These are phyloP conservation scores for Sula dactylatra DNA, from an alignment of 2,113 vertebrate genomes.

Conservation along the genomic window DNA sequence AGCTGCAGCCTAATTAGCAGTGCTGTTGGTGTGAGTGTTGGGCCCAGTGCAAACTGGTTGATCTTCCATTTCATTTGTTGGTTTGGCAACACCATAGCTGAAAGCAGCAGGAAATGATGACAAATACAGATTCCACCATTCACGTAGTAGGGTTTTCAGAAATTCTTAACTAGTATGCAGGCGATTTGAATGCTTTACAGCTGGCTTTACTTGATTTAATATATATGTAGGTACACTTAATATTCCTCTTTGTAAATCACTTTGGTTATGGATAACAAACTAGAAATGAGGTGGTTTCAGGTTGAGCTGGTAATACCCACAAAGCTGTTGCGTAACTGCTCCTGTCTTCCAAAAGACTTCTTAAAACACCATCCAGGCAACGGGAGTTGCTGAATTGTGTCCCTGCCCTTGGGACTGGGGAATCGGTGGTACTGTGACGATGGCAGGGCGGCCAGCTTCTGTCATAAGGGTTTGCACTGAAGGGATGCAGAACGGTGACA, in stretches of 20 bases:
- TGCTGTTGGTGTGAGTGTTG: neutral
- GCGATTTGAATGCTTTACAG: neutral
- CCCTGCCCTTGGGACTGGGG: neutral
- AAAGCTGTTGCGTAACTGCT: neutral
- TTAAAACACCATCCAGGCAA: neutral
- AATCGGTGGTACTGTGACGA: neutral
- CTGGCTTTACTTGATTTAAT: neutral
- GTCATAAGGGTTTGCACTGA: neutral
- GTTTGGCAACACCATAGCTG: neutral
- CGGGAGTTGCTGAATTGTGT: neutral
- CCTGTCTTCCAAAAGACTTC: neutral
- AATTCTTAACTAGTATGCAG: neutral
- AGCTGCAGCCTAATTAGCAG: neutral
- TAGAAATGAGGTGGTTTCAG: neutral
- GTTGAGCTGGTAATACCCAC: neutral
- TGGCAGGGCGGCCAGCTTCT: neutral
- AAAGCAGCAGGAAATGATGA: neutral
- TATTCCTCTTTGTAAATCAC: neutral
- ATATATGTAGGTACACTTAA: fast-evolving
- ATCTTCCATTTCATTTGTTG: neutral
- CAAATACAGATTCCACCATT: neutral
- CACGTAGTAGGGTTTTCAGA: neutral
- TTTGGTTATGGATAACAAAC: neutral
- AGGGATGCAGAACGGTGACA: neutral
- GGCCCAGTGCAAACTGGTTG: neutral